A percentile compares a stretch with the other conserved stretches of the same genome.
phyloP scores from a whole-genome alignment of 2,113 vertebrate species.

The Mionectes macconnelli region DNA sequence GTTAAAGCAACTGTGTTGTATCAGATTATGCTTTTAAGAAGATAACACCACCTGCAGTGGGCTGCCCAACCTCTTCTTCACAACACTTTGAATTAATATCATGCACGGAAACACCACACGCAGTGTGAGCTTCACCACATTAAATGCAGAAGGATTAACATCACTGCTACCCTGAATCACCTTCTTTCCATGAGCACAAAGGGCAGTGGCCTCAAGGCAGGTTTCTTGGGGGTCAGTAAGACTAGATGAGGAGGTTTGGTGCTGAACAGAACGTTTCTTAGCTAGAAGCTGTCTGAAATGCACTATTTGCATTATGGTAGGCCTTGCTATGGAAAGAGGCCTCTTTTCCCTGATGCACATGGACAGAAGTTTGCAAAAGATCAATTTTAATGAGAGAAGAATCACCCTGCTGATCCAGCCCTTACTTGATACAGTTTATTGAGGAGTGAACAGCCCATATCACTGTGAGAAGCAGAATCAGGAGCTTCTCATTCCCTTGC shows the following conservation, averaged over 20 bases:
- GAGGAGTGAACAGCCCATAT: neutral
- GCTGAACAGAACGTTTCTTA: neutral
- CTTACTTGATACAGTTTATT: too few relatives aligned
- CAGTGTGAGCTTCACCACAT: neutral
- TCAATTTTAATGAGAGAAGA: neutral
- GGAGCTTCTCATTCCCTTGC: neutral
- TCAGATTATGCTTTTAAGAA: neutral
- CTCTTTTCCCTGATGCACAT: neutral
- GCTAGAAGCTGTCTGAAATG: neutral
- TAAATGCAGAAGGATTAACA: neutral
- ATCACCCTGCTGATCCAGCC: neutral
- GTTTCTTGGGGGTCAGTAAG: too few relatives aligned
- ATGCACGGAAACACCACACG: neutral
- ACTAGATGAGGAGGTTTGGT: rapidly evolving
- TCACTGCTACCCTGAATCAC: neutral
- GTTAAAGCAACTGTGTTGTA: neutral
- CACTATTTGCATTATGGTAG: too few relatives aligned
- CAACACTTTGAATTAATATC: neutral
- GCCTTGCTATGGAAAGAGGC: neutral
- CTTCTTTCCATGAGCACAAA: rapidly evolving
- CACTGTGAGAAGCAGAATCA: neutral
- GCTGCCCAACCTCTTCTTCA: neutral
- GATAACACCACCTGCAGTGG: neutral
- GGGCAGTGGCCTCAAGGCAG: neutral
- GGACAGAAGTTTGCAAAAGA: neutral